Base-by-base conservation (phyloP, 2,888 invertebrate genomes). In the Diogma glabrata region DNA sequence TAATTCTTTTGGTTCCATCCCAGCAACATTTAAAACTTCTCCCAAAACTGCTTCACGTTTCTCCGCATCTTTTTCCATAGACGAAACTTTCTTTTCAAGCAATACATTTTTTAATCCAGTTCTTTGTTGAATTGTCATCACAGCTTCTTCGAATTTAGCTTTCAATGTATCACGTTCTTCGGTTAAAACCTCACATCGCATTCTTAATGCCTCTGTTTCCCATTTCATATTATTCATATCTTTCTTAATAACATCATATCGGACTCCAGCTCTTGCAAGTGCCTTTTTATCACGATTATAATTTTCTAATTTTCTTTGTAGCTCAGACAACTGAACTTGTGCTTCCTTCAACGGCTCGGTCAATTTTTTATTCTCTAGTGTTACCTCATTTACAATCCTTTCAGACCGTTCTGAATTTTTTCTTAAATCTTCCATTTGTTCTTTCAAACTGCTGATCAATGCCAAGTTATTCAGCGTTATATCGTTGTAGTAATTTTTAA, bases 401-500 rank as follows among this genome's bases (percentile, higher is more conserved):
- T 80, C 79, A 71, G 82, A 79, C 53, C 88, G 77, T 62, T 91
- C 89, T 17, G 91, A 85, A 57, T 87, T 80, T 60, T 81, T 84
- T 60, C 84, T 81, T 49, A 83, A 71, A 50, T 79, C 76, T 62
- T 86, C 84, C 77, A 88, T 81, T 63, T 87, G 85, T 60, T 87
- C 87, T 73, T 94, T 95, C 28, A 95, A 72, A 58, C 87, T 87
- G 64, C 87, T 87, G 53, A 95, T 94, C 3, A 95, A 72, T 0
- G 91, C 88, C 57, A 95, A 74, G 70, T 95, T 95, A 67, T 94
- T 94, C 12, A 92, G 72, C 0, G 92, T 92, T 50, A 95, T 93
- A 61, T 94, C 92, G 62, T 93, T 93, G 64, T 94, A 96, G 70
- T 94, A 95, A 67, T 86, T 88, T 67, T 93, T 94, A 72, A 95